Conservation (phyloP, 2,888 invertebrate genomes). For the Charanyca ferruginea region DNA sequence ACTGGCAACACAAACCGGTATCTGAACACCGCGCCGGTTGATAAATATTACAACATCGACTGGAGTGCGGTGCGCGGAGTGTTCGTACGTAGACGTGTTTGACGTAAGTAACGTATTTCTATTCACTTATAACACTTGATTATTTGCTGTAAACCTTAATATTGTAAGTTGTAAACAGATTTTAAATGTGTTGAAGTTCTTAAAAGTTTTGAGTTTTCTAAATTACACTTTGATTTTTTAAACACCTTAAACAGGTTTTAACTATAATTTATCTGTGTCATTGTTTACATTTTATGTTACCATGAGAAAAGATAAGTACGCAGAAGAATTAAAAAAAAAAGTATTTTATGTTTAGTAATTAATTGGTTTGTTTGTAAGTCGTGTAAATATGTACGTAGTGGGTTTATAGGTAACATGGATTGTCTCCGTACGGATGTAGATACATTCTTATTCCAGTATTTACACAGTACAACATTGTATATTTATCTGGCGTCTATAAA, state of each 20-base stretch:
- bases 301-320: no score
- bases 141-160: neutral
- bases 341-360: neutral
- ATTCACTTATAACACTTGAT: neutral
- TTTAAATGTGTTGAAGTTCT: neutral
- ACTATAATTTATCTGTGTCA: no score
- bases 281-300: no score
- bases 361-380: neutral
- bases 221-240: no score
- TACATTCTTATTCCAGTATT: neutral
- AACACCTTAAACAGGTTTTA: no score
- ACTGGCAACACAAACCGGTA: slow-evolving; percentile 51
- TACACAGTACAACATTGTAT: slow-evolving; percentile 10
- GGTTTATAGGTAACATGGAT: neutral
- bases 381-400: slow-evolving; percentile 2
- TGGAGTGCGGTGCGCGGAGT: slow-evolving; percentile 11
- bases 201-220: neutral
- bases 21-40: slow-evolving; percentile 44
- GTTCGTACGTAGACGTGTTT: slow-evolving; percentile 10
- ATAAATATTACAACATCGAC: slow-evolving; percentile 37
- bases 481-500: slow-evolving; percentile 10
- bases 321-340: no score
- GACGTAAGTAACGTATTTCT: slow-evolving; percentile 20
- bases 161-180: neutral
- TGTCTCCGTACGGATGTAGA: neutral